Evolutionary conservation across 1,140 invertebrate species (phyloP).

Genomic region (Heliothis virescens): DNA sequence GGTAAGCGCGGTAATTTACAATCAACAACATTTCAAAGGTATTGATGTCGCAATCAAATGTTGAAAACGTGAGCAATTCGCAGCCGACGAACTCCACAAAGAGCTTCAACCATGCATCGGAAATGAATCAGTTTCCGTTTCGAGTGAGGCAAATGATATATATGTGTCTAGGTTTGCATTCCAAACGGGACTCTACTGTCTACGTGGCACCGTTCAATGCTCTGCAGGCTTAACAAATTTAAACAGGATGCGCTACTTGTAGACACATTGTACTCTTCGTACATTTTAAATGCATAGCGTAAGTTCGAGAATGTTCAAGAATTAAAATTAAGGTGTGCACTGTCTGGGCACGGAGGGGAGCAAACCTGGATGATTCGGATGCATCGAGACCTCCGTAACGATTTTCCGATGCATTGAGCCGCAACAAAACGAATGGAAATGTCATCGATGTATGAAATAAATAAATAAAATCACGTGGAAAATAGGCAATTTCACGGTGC

Average conservation of each 20-base stretch:
- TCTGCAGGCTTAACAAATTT: constrained; percentile 52
- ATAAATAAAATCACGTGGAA: constrained; percentile 85
- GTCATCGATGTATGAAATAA: constrained; percentile 83
- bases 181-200: constrained; percentile 67
- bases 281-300: constrained; percentile 75
- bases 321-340: constrained; percentile 66
- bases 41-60: constrained; percentile 84
- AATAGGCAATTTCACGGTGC: constrained; percentile 86
- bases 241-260: constrained; percentile 66
- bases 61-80: constrained; percentile 84
- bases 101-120: constrained; percentile 84
- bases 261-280: constrained; percentile 71
- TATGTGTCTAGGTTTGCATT: constrained; percentile 64
- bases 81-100: constrained; percentile 82
- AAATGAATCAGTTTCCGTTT: constrained; percentile 86
- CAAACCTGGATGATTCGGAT: constrained; percentile 30
- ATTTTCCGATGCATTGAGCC: constrained; percentile 66
- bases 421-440: constrained; percentile 67
- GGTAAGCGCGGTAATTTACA: constrained; percentile 48
- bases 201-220: constrained; percentile 61
- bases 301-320: constrained; percentile 69
- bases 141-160: constrained; percentile 80
- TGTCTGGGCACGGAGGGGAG: constrained; percentile 50
- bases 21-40: constrained; percentile 72
- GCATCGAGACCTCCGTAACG: constrained; percentile 45